phyloP scores from a whole-genome alignment of 2,797 vertebrate species.

The Spinibarbus caldwelli region DNA sequence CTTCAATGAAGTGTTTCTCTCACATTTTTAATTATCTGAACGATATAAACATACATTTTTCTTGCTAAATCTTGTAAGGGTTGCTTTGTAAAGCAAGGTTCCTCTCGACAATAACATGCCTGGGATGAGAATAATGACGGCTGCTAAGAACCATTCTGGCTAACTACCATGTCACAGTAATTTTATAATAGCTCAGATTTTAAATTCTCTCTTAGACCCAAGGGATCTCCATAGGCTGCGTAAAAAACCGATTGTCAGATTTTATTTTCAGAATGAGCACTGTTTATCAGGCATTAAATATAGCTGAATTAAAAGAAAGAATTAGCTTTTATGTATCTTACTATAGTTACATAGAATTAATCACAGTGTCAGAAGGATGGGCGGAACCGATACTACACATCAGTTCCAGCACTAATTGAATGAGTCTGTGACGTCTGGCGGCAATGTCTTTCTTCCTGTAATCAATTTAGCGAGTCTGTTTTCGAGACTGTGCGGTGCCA shows the following conservation, averaged over 20 bases:
- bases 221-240: background rate
- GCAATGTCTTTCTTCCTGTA: constrained; percentile 26
- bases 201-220: constrained; percentile 22
- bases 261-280: constrained; percentile 8
- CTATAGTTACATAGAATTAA: constrained; percentile 16
- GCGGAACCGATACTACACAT: constrained; percentile 27
- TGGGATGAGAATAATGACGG: background rate
- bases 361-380: constrained; percentile 7
- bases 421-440: constrained; percentile 31
- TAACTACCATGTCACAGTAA: constrained; percentile 27
- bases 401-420: constrained; percentile 25
- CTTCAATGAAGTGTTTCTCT: background rate
- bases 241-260: background rate
- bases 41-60: background rate
- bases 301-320: constrained; percentile 24
- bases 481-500: constrained; percentile 34
- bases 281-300: constrained; percentile 31
- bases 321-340: constrained; percentile 29
- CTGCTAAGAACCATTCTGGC: constrained; percentile 3
- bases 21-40: background rate
- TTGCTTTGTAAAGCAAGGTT: background rate
- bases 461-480: constrained; percentile 37
- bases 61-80: background rate
- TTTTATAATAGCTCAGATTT: constrained; percentile 34
- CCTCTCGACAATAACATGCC: background rate